Evolutionary conservation across 2,113 vertebrate species (phyloP).

Genomic region (Prinia subflava): DNA sequence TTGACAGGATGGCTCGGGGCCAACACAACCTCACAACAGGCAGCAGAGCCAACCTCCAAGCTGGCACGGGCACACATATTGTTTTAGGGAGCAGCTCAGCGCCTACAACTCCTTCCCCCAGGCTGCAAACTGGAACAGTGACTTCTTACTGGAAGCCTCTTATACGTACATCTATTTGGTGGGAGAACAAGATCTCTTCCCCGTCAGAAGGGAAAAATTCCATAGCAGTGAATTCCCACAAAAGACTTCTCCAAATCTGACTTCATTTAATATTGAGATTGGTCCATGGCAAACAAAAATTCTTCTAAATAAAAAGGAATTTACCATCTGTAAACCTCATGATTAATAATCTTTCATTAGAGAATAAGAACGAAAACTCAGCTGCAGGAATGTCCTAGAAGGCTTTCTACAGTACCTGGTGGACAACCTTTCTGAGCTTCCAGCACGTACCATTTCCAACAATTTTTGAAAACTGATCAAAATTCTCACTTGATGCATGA

Average conservation of each 20-base stretch:
- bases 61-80: neutral
- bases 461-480: neutral
- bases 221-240: neutral
- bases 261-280: neutral
- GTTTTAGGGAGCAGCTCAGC: neutral
- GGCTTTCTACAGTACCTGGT: neutral
- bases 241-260: neutral
- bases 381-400: neutral
- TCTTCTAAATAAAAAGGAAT: neutral
- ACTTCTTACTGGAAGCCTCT: neutral
- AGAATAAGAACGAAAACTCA: neutral
- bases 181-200: neutral
- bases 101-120: neutral
- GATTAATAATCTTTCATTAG: neutral
- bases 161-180: neutral
- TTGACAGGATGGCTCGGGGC: slow-evolving; percentile 32
- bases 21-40: slow-evolving; percentile 28
- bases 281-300: neutral
- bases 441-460: neutral
- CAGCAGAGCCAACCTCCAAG: neutral
- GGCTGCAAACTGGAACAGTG: neutral
- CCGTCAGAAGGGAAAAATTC: neutral
- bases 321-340: neutral
- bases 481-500: neutral
- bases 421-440: neutral